Conservation (phyloP, 2,113 vertebrate species). For the Rhagologus leucostigma region DNA sequence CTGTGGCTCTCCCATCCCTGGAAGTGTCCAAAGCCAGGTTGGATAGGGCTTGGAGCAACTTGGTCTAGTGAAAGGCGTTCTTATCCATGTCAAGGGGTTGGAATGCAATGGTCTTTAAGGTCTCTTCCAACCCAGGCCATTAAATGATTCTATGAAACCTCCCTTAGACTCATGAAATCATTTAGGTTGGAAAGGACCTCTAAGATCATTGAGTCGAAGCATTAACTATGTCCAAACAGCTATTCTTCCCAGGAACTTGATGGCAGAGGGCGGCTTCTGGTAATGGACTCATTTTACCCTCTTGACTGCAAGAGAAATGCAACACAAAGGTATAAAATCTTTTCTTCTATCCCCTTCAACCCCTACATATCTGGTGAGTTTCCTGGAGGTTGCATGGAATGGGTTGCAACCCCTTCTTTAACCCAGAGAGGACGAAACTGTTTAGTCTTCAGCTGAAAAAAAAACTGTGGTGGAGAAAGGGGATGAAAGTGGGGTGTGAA, state of each 20-base stretch:
- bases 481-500: background rate
- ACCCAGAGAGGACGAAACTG: background rate
- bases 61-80: fast-evolving
- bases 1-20: background rate
- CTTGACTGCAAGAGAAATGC: background rate
- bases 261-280: background rate
- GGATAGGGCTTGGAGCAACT: background rate
- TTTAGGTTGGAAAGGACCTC: background rate
- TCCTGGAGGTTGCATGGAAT: background rate
- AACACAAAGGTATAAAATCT: background rate
- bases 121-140: background rate
- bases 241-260: background rate
- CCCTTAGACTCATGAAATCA: background rate
- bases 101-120: background rate
- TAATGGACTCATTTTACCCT: background rate
- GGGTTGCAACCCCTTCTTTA: background rate
- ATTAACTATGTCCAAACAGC: background rate
- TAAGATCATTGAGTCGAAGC: background rate
- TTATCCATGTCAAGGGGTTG: background rate
- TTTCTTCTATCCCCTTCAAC: background rate
- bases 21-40: fast-evolving
- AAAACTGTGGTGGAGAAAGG: background rate
- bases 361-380: background rate
- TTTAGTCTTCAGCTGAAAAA: background rate
- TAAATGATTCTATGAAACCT: background rate